A percentile compares a stretch with the other conserved stretches of the same genome.
Conservation (phyloP, 2,888 invertebrate species). For the Diarsia rubi region DNA sequence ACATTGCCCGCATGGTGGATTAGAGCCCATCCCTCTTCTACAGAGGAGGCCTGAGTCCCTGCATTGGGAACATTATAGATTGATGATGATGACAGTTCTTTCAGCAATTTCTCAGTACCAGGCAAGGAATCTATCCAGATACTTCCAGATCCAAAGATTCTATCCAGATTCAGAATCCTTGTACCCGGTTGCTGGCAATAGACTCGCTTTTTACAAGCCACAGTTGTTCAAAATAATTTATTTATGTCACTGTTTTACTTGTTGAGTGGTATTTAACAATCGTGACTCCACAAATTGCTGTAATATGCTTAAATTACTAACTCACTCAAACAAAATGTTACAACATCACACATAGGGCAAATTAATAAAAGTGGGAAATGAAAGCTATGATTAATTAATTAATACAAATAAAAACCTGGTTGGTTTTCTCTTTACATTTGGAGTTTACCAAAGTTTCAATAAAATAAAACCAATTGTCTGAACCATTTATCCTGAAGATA, state of each 20-base stretch:
- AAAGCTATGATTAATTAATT: neutral
- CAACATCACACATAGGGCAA: neutral
- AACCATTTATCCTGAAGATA: slow-evolving; percentile 24
- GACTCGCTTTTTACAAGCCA: too few relatives aligned
- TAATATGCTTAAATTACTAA: slow-evolving; percentile 32
- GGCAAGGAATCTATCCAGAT: too few relatives aligned
- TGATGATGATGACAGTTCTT: too few relatives aligned
- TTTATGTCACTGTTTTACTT: slow-evolving; percentile 31
- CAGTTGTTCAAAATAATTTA: neutral
- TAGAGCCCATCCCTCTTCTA: too few relatives aligned
- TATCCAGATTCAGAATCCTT: too few relatives aligned
- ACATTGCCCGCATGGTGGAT: too few relatives aligned
- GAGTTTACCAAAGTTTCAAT: neutral
- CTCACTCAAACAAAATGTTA: slow-evolving; percentile 27
- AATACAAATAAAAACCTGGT: neutral
- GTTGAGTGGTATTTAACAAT: slow-evolving; percentile 24
- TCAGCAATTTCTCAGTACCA: too few relatives aligned
- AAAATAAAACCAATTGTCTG: slow-evolving; percentile 25
- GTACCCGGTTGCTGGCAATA: too few relatives aligned
- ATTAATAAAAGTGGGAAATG: slow-evolving; percentile 4
- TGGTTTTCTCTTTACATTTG: neutral
- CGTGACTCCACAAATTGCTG: slow-evolving; percentile 43
- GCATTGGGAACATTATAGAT: too few relatives aligned
- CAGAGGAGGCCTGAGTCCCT: too few relatives aligned
- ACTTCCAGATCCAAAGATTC: too few relatives aligned